phyloP scores from a whole-genome alignment of 2,113 vertebrate genomes.

The Stegastes partitus region DNA sequence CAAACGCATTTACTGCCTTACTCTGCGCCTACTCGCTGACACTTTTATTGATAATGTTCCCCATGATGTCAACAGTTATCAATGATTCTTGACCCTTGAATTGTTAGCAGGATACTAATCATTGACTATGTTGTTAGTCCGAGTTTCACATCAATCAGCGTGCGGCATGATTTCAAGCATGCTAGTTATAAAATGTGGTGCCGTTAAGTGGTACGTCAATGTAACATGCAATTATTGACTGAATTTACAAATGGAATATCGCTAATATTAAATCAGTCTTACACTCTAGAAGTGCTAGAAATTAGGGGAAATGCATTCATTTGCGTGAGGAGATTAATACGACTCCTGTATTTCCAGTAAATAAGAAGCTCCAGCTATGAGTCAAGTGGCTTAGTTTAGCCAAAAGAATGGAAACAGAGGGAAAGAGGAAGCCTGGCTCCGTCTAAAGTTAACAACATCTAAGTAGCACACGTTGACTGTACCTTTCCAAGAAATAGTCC shows the following conservation, averaged over 20 bases:
- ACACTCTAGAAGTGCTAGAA: too few species aligned
- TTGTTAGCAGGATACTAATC: conserved; percentile 6
- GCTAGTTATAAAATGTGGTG: neutral
- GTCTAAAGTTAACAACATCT: neutral
- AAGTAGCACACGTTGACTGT: neutral
- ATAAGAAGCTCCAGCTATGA: too few species aligned
- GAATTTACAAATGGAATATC: neutral
- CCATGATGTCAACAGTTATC: neutral
- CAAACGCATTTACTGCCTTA: conserved; percentile 4
- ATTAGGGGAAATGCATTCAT: too few species aligned
- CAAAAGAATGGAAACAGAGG: neutral
- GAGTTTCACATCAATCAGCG: neutral
- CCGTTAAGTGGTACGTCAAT: neutral
- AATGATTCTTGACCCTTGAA: conserved; percentile 28
- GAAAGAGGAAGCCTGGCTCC: neutral
- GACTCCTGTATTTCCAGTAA: neutral
- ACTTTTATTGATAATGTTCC: conserved; percentile 16
- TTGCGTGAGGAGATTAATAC: neutral
- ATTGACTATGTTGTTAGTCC: conserved; percentile 21
- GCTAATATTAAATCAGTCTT: too few species aligned
- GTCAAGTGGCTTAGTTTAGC: neutral
- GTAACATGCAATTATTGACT: neutral
- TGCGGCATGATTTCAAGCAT: neutral
- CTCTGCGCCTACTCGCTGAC: conserved; percentile 11
- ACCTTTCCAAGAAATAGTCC: neutral